Base-by-base conservation (phyloP, 2,888 invertebrate species). In the Ochlodes sylvanus region DNA sequence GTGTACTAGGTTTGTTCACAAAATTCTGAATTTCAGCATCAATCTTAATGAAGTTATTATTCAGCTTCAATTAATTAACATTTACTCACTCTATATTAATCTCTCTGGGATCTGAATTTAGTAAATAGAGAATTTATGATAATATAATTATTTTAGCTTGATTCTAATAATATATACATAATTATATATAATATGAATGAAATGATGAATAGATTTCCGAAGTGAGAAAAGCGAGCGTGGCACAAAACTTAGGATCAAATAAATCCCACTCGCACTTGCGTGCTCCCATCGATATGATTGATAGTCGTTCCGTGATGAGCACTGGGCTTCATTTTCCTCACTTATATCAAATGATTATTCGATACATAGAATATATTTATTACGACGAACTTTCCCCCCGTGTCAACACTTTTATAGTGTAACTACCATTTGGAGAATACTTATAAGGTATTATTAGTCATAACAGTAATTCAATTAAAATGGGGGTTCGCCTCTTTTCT, bases 261-360 rank as follows among this genome's bases (percentile, higher is more conserved):
- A 88, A 88, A 89, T 91, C 84, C 81, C 70, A 70, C 75, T 73
- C 78, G 84, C 90, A 89, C 89, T 85, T 78, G 85, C 75, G 70
- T 69, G 75, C 82, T 89, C 87, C 78, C 89, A 87, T 87, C 81
- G 84, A 87, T 86, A 83, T 91, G 90, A 92, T 88, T 89, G 85
- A 92, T 89, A 75, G 77, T 17, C 34, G 34, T 54, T 44, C 17
- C 15, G 19, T 47, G 52, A 58, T 61, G 55, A 61, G 61, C n/a
- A 38, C n/a, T 61, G 60, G n/a, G 15, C 52, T 19, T 44, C 32
- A 15, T 60, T 66, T 67, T 42, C 54, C 55, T 52, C 27, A 27
- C 14, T 61, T 61, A 67, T 61, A 61, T 67, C 55, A 19, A n/a
- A 41, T 44, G 34, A 56, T 57, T 57, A 60, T 64, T 17, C 47